A percentile compares a stretch with the other conserved stretches of the same genome.
Conservation (phyloP, 2,888 invertebrate species). For the Lottia gigantea region DNA sequence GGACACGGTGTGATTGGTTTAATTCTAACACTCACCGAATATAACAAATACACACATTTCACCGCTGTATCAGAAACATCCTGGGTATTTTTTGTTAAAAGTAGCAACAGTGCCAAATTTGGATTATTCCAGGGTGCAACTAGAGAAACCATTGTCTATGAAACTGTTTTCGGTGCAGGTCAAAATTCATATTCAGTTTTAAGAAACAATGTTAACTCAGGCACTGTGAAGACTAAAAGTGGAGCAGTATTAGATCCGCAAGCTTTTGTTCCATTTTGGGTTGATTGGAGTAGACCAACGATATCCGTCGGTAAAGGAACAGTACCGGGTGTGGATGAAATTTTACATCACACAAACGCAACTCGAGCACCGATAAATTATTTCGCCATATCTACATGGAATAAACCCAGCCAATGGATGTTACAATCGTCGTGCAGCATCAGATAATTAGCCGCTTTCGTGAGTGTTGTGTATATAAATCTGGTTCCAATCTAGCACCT, state of each 20-base stretch:
- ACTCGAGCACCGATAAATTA: background rate
- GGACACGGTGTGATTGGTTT: too few species aligned
- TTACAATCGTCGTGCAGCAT: background rate
- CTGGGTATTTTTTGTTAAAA: background rate
- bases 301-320: background rate
- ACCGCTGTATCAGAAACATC: background rate
- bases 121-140: background rate
- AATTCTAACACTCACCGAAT: too few species aligned
- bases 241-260: background rate
- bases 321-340: background rate
- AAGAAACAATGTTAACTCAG: background rate
- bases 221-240: background rate
- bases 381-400: background rate
- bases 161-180: background rate
- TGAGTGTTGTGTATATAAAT: too few species aligned
- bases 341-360: background rate
- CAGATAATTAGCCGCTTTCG: too few species aligned
- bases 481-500: too few species aligned
- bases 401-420: background rate
- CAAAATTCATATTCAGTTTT: background rate
- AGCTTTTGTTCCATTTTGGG: background rate
- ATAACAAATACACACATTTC: background rate
- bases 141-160: background rate
- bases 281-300: background rate
- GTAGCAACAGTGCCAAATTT: background rate